A percentile compares a stretch with the other conserved stretches of the same genome.
Conservation (phyloP, 2,113 vertebrate genomes). For the Peromyscus leucopus region DNA sequence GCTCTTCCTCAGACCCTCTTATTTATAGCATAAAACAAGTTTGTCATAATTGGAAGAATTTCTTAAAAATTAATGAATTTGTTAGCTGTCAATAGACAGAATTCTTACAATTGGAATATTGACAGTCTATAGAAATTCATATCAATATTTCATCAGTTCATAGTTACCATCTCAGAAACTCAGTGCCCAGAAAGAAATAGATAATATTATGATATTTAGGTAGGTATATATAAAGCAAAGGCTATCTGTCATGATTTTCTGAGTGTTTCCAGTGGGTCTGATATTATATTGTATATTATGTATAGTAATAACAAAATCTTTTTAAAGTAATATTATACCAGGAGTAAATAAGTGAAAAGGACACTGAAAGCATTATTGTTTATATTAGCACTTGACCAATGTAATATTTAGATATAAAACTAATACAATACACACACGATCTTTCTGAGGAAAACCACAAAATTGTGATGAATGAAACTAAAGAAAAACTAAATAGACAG, state of each 20-base stretch:
- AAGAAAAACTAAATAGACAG: not conserved
- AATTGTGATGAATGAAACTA: not conserved
- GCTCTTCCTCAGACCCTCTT: not conserved
- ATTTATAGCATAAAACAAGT: not conserved
- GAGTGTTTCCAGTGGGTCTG: not conserved
- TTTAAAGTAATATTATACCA: not conserved
- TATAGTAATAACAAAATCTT: not conserved
- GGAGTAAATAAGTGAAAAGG: not conserved
- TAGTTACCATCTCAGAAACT: not conserved
- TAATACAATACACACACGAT: not conserved
- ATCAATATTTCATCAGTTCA: not conserved
- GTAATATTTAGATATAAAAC: not conserved
- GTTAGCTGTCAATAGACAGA: not conserved
- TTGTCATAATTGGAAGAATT: not conserved
- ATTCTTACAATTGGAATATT: not conserved
- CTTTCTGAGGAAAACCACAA: not conserved
- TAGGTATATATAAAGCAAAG: not conserved
- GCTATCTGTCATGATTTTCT: not conserved
- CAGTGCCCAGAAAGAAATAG: not conserved
- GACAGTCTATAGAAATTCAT: not conserved
- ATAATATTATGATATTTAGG: not conserved
- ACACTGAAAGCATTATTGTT: not conserved
- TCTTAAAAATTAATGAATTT: not conserved
- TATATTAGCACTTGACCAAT: not conserved
- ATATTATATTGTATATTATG: not conserved